These are phyloP conservation scores for Climacteris rufus DNA, from an alignment of 2,113 vertebrate genomes.

Conservation along the genomic window DNA sequence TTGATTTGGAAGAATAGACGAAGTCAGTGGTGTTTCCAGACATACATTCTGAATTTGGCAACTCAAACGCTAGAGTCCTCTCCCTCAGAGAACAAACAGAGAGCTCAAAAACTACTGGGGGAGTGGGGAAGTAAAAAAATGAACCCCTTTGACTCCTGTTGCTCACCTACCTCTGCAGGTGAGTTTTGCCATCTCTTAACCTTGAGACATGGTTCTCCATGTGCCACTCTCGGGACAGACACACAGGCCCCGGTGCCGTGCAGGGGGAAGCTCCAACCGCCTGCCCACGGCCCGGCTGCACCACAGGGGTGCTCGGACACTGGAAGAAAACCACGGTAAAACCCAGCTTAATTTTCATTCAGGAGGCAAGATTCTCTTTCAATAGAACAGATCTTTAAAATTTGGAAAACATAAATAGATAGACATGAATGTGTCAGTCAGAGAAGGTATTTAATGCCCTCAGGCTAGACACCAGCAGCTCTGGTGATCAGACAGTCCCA, in stretches of 20 bases:
- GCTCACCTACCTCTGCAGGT: neutral
- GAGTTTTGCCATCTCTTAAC: neutral
- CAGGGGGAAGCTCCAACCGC: neutral
- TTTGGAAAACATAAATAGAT: neutral
- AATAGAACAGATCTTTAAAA: neutral
- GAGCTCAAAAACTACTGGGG: neutral
- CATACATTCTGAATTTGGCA: neutral
- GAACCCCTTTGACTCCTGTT: neutral
- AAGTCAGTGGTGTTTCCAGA: neutral
- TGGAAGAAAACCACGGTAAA: fast-evolving
- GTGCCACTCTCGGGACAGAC: neutral
- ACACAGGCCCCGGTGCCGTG: fast-evolving
- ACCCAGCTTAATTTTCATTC: neutral
- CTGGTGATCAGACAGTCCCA: neutral
- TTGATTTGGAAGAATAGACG: neutral
- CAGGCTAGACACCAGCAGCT: neutral
- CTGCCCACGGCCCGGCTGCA: fast-evolving
- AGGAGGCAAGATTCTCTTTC: neutral
- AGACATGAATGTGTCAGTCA: neutral
- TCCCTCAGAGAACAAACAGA: neutral
- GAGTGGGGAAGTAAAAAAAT: neutral
- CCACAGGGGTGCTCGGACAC: fast-evolving
- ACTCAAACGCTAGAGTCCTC: neutral
- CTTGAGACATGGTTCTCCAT: neutral
- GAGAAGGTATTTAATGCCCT: neutral